Conservation (phyloP, 2,888 invertebrate genomes). For the Andrena minutula region DNA sequence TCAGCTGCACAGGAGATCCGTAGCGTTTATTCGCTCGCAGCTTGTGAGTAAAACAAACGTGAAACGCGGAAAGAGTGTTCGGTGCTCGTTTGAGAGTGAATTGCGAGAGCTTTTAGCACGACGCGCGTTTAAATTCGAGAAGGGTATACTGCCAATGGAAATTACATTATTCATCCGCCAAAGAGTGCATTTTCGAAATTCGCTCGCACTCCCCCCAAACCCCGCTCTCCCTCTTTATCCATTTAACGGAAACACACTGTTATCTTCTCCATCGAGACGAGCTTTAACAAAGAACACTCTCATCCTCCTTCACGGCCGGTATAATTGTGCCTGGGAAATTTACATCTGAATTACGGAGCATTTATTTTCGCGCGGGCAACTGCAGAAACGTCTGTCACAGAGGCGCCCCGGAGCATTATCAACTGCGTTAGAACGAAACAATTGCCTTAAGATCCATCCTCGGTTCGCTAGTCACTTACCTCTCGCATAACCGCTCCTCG, state of each 20-base stretch:
- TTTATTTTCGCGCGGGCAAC: conserved; percentile 25
- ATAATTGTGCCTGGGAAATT: conserved; percentile 21
- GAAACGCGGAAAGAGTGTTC: not conserved
- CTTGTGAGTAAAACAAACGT: conserved; percentile 5
- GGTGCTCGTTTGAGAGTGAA: not conserved
- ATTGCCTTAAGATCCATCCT: conserved; percentile 17
- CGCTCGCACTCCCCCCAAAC: not conserved
- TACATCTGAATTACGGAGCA: conserved; percentile 42
- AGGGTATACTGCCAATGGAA: not conserved
- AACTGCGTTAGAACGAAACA: conserved; percentile 2
- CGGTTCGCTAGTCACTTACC: conserved; percentile 2
- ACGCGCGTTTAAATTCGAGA: conserved; percentile 3
- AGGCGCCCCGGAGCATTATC: not conserved
- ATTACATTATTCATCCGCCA: conserved; percentile 18
- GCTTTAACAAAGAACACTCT: not conserved
- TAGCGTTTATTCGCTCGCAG: not conserved
- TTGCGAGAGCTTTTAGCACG: not conserved
- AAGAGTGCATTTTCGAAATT: conserved; percentile 11
- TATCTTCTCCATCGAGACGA: conserved; percentile 1
- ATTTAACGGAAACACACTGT: conserved; percentile 20
- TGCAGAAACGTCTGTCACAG: conserved; percentile 1
- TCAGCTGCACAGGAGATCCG: not conserved
- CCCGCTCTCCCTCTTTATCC: not conserved
- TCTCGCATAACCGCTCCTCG: not conserved
- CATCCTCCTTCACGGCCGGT: not conserved